Evolutionary conservation across 2,113 vertebrate genomes (phyloP).

Genomic region (Capra hircus): DNA sequence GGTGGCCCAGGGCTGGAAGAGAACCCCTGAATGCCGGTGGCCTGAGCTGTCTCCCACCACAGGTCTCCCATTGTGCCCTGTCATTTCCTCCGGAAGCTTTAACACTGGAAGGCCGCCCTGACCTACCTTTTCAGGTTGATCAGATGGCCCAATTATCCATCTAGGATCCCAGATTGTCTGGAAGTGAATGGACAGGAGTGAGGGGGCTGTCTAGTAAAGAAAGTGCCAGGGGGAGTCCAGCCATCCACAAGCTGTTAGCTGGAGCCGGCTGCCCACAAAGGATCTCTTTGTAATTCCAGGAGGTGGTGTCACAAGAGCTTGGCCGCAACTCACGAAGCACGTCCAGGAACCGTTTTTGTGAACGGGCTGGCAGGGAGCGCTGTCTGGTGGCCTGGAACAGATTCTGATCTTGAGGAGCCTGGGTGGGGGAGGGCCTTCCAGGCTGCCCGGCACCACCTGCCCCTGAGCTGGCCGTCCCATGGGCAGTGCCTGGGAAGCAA

Average conservation of each 20-base stretch:
- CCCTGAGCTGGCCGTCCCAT: background rate
- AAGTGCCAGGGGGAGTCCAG: slow-evolving; percentile 23
- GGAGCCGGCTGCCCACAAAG: slow-evolving; percentile 36
- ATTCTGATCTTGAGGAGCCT: background rate
- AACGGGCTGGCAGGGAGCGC: slow-evolving; percentile 25
- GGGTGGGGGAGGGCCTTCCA: background rate
- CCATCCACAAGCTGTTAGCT: slow-evolving; percentile 21
- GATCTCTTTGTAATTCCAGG: slow-evolving; percentile 49
- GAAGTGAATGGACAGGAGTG: background rate
- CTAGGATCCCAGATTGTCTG: slow-evolving; percentile 23
- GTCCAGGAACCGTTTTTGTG: slow-evolving; percentile 33
- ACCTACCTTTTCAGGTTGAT: slow-evolving; percentile 40
- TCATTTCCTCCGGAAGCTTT: slow-evolving; percentile 41
- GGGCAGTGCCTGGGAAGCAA: background rate
- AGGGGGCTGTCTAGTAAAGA: background rate
- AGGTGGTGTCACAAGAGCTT: slow-evolving; percentile 54
- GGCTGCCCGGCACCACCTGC: background rate
- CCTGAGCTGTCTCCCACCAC: background rate
- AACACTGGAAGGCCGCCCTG: background rate
- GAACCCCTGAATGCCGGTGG: background rate
- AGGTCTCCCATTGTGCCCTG: background rate
- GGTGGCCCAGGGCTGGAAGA: background rate
- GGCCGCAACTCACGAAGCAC: background rate
- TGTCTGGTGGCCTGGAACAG: slow-evolving; percentile 35
- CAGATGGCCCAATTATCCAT: slow-evolving; percentile 37